Conservation (phyloP, 1,140 invertebrate species). For the Helicoverpa zea region DNA sequence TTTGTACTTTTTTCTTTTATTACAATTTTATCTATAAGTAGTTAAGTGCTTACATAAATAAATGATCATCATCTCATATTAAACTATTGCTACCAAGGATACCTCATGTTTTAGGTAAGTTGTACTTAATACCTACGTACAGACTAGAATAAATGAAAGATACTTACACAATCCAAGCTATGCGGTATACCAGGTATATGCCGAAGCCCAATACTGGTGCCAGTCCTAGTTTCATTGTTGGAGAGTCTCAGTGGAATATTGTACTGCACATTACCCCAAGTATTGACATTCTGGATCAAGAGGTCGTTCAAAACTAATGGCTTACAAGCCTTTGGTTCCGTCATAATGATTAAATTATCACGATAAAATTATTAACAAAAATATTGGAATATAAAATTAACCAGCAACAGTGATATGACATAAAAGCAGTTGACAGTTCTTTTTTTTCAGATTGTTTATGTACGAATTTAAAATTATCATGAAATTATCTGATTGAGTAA, state of each 20-base stretch:
- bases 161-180: constrained; percentile 78
- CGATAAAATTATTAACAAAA: constrained; percentile 49
- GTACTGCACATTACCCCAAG: constrained; percentile 83
- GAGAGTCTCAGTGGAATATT: constrained; percentile 80
- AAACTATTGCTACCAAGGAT: too few relatives aligned
- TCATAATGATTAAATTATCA: constrained; percentile 54
- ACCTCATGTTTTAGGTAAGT: too few relatives aligned
- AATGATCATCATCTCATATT: too few relatives aligned
- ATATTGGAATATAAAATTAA: constrained; percentile 31
- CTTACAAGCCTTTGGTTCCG: constrained; percentile 58
- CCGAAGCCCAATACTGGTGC: constrained; percentile 71
- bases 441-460: background rate
- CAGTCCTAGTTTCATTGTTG: constrained; percentile 78
- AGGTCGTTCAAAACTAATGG: constrained; percentile 72
- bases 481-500: too few relatives aligned
- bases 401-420: background rate
- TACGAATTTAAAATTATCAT: too few relatives aligned
- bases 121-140: too few relatives aligned
- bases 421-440: background rate
- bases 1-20: too few relatives aligned
- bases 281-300: constrained; percentile 80
- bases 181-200: constrained; percentile 80
- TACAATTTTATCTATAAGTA: too few relatives aligned
- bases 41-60: too few relatives aligned
- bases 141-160: background rate